Evolutionary conservation across 2,888 invertebrate genomes (phyloP).

Genomic region (Cantharis rufa): DNA sequence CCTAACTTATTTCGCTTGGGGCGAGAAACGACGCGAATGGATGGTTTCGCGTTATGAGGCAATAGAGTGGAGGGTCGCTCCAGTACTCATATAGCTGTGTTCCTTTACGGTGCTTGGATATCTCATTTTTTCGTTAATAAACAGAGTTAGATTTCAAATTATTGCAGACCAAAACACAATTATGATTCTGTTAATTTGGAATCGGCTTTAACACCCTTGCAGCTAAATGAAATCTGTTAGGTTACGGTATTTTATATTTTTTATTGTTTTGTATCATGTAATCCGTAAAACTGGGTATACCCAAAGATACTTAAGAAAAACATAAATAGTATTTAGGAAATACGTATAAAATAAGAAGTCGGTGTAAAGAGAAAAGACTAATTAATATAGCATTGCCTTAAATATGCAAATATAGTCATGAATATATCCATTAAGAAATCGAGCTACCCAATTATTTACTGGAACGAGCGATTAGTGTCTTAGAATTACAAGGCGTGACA

Average conservation of each 20-base stretch:
- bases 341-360: background rate
- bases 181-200: conserved; percentile 24
- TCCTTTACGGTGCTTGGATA: conserved; percentile 31
- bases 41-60: conserved; percentile 43
- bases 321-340: background rate
- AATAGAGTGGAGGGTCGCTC: conserved; percentile 38
- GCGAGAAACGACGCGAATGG: conserved; percentile 45
- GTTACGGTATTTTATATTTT: background rate
- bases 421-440: conserved; percentile 20
- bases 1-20: conserved; percentile 47
- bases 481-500: conserved; percentile 15
- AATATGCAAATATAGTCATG: conserved; percentile 21
- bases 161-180: conserved; percentile 20
- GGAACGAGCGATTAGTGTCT: conserved; percentile 15
- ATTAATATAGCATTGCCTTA: conserved; percentile 17
- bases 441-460: conserved; percentile 17
- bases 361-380: conserved; percentile 6
- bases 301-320: background rate
- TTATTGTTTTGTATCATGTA: background rate
- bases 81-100: conserved; percentile 39
- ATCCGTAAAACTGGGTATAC: background rate
- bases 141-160: conserved; percentile 16
- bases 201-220: conserved; percentile 13
- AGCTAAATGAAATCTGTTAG: background rate
- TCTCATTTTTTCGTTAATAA: conserved; percentile 38